Evolutionary conservation across 1,140 invertebrate genomes (phyloP).

Genomic region (Mamestra configurata): DNA sequence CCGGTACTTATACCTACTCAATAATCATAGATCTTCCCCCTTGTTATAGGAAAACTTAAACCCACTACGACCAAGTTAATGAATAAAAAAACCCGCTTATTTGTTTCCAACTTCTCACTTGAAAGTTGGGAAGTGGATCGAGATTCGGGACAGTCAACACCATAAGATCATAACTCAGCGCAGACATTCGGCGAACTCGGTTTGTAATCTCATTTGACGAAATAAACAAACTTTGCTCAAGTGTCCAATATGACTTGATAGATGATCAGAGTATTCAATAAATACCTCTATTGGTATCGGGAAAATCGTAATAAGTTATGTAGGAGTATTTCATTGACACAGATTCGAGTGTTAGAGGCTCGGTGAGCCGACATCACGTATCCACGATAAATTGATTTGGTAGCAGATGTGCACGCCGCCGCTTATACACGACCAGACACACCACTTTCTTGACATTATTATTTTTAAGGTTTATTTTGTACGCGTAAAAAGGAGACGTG

Average conservation of each 20-base stretch:
- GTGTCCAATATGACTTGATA: conserved; percentile 46
- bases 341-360: conserved; percentile 46
- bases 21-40: conserved; percentile 17
- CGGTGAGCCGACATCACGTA: conserved; percentile 68
- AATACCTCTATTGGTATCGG: conserved; percentile 37
- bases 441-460: conserved; percentile 70
- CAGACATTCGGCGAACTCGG: conserved; percentile 24
- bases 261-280: conserved; percentile 47
- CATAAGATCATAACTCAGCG: conserved; percentile 39
- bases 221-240: conserved; percentile 41
- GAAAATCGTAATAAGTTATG: conserved; percentile 46
- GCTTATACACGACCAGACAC: conserved; percentile 68
- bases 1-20: not conserved
- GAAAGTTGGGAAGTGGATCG: conserved; percentile 39
- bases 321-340: conserved; percentile 58
- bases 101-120: conserved; percentile 39
- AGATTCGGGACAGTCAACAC: conserved; percentile 35
- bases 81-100: conserved; percentile 41
- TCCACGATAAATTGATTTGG: conserved; percentile 79
- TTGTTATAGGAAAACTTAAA: conserved; percentile 40
- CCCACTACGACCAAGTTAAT: conserved; percentile 39
- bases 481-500: conserved; percentile 42
- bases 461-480: conserved; percentile 60
- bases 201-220: conserved; percentile 26
- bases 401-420: conserved; percentile 72